Conservation (phyloP, 2,888 invertebrate species). For the Pemphredon lugubris region DNA sequence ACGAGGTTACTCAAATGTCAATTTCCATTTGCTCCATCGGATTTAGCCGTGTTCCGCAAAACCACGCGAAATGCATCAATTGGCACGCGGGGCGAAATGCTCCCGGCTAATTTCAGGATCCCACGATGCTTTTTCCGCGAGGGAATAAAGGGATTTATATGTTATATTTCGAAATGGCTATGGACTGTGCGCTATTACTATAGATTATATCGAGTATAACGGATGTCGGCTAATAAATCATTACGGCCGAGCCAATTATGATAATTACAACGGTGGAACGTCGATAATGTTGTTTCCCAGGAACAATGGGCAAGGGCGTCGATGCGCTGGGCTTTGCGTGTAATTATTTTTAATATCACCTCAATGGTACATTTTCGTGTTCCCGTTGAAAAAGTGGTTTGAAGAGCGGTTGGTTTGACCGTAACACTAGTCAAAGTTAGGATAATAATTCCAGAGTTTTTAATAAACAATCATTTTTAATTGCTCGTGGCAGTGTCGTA, state of each 20-base stretch:
- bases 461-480: too few species aligned
- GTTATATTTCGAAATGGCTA: conserved; percentile 30
- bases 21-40: conserved; percentile 64
- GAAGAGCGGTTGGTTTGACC: too few species aligned
- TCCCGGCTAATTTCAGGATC: conserved; percentile 41
- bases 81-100: conserved; percentile 55
- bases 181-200: conserved; percentile 16
- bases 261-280: conserved; percentile 45
- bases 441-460: too few species aligned
- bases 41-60: conserved; percentile 62
- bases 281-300: conserved; percentile 49
- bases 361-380: too few species aligned
- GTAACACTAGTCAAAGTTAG: too few species aligned
- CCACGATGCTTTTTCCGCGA: conserved; percentile 27
- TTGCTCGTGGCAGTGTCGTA: too few species aligned
- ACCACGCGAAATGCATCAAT: conserved; percentile 60
- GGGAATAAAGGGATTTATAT: conserved; percentile 40
- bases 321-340: too few species aligned
- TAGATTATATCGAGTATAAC: conserved; percentile 49
- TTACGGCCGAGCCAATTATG: conserved; percentile 47
- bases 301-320: not conserved
- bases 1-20: conserved; percentile 53
- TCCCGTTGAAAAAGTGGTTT: too few species aligned
- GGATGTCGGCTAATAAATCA: conserved; percentile 47
- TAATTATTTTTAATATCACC: too few species aligned